Evolutionary conservation across 2,797 vertebrate genomes (phyloP).

Genomic region (Limnodromus scolopaceus): DNA sequence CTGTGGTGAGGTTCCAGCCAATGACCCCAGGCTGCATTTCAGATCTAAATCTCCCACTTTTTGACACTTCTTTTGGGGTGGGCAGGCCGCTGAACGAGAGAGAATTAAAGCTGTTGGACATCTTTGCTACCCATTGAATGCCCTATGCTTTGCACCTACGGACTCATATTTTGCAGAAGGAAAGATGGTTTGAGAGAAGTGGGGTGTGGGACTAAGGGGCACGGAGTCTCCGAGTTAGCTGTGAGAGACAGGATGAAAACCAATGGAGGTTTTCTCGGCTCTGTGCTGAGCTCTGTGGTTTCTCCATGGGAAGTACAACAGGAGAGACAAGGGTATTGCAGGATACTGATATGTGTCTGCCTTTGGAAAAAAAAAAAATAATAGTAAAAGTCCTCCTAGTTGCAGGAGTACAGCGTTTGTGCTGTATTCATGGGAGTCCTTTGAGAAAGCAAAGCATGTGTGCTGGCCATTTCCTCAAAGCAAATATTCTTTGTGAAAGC

Average conservation of each 20-base stretch:
- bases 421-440: background rate
- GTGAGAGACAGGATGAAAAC: background rate
- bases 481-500: slow-evolving; percentile 31
- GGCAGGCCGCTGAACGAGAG: background rate
- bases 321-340: background rate
- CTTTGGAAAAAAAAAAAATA: background rate
- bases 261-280: background rate
- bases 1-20: background rate
- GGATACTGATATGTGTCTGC: background rate
- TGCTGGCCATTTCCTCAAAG: slow-evolving; percentile 48
- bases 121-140: background rate
- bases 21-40: background rate
- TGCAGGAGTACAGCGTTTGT: background rate
- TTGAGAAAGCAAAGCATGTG: slow-evolving; percentile 48
- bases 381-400: background rate
- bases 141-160: accelerated
- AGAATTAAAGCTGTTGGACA: background rate
- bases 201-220: background rate
- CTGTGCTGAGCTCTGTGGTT: background rate
- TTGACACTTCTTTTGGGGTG: background rate
- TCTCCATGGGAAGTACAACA: background rate
- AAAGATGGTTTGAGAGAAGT: background rate
- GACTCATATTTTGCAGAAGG: background rate
- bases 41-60: background rate
- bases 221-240: accelerated